phyloP scores from a whole-genome alignment of 1,140 invertebrate genomes.

The Proctacanthus coquilletti region DNA sequence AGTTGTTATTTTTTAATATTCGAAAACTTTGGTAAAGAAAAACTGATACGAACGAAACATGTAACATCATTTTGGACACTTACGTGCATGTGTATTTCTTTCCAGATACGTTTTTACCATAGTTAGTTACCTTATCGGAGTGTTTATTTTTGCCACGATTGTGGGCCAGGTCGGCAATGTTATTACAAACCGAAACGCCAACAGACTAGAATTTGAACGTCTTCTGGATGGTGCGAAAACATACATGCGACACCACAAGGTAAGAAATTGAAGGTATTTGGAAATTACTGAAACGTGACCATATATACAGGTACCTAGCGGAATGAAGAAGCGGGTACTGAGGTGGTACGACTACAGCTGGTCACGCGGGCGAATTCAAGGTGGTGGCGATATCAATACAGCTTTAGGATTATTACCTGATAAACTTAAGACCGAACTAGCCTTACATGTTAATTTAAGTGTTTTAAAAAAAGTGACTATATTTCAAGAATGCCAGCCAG shows the following conservation, averaged over 20 bases:
- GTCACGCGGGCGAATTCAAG: constrained; percentile 90
- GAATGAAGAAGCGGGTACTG: constrained; percentile 85
- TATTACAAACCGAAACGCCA: constrained; percentile 94
- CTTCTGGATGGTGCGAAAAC: constrained; percentile 89
- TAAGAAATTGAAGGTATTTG: constrained; percentile 16
- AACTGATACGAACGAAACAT: constrained; percentile 3
- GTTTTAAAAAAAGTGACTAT: constrained; percentile 82
- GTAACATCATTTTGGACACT: not conserved
- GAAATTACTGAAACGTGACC: no score
- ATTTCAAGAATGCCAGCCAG: constrained; percentile 86
- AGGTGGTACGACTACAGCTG: constrained; percentile 97
- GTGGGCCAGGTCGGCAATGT: constrained; percentile 96
- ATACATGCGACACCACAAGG: constrained; percentile 93
- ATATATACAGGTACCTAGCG: constrained; percentile 56
- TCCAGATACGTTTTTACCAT: constrained; percentile 91
- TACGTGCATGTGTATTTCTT: constrained; percentile 3
- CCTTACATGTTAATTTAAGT: constrained; percentile 87
- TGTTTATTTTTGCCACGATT: constrained; percentile 97
- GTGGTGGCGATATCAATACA: constrained; percentile 89
- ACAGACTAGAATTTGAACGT: constrained; percentile 86
- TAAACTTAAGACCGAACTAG: constrained; percentile 91
- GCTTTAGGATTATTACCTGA: constrained; percentile 83
- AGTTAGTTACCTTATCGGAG: constrained; percentile 89
- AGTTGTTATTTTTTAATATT: constrained; percentile 29
- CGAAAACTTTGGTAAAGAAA: constrained; percentile 43